These are phyloP conservation scores for Hylaea fasciaria DNA, from an alignment of 2,888 invertebrate genomes.

Conservation along the genomic window DNA sequence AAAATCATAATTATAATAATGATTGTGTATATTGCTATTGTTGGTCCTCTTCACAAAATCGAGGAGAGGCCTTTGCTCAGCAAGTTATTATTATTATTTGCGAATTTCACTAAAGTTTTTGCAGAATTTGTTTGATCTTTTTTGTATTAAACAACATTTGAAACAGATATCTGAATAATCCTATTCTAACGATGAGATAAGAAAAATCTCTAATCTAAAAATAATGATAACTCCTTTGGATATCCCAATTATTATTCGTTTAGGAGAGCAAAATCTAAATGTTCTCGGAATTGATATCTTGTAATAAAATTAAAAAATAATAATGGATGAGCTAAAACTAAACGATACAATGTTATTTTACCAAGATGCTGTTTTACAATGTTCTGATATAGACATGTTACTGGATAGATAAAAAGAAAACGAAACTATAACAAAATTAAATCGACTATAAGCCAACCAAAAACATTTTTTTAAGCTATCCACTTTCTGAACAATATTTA, in stretches of 20 bases:
- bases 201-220: slow-evolving; percentile 22
- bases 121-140: too few relatives aligned
- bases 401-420: background rate
- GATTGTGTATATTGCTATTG: too few relatives aligned
- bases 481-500: too few relatives aligned
- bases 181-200: slow-evolving; percentile 10
- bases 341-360: slow-evolving; percentile 21
- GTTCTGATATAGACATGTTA: slow-evolving; percentile 5
- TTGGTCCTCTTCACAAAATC: too few relatives aligned
- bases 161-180: background rate
- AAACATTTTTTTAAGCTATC: too few relatives aligned
- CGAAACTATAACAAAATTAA: too few relatives aligned
- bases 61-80: too few relatives aligned
- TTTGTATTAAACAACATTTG: background rate
- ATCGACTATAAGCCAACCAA: too few relatives aligned
- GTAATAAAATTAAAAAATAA: background rate
- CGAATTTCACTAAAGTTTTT: too few relatives aligned
- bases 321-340: slow-evolving; percentile 11
- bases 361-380: slow-evolving; percentile 11
- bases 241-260: slow-evolving; percentile 30
- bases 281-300: slow-evolving; percentile 22
- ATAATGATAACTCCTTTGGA: slow-evolving; percentile 26
- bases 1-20: too few relatives aligned
- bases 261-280: slow-evolving; percentile 25
- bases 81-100: too few relatives aligned